Conservation (phyloP, 2,797 vertebrate species). For the Thamnophis elegans region DNA sequence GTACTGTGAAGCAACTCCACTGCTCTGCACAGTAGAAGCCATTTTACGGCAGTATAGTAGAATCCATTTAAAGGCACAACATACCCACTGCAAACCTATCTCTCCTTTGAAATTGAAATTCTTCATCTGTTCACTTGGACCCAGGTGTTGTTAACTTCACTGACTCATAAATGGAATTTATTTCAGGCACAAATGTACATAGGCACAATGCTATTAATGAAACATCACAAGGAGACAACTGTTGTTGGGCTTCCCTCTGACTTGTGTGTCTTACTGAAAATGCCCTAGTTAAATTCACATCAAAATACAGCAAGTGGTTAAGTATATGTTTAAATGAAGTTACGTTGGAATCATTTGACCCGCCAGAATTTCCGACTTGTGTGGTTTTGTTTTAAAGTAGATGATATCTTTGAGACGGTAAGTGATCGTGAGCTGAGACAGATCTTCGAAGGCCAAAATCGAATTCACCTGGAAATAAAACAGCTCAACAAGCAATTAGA, state of each 20-base stretch:
- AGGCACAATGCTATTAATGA: not conserved
- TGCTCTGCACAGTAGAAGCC: too few relatives aligned
- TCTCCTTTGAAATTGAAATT: too few relatives aligned
- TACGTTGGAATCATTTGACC: not conserved
- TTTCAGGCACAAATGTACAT: not conserved
- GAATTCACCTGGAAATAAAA: conserved; percentile 96
- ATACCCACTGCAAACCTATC: not conserved
- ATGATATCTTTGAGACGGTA: conserved; percentile 87
- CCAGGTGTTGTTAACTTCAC: not conserved
- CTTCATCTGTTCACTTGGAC: not conserved
- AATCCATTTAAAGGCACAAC: too few relatives aligned
- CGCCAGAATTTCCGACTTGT: conserved; percentile 3
- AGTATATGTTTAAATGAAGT: not conserved
- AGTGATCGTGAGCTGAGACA: conserved; percentile 92
- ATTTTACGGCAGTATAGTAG: too few relatives aligned
- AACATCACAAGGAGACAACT: not conserved
- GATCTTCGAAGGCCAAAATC: conserved; percentile 96
- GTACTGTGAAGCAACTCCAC: too few relatives aligned
- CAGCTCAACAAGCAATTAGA: conserved; percentile 90
- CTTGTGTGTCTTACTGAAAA: not conserved
- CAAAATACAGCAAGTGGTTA: not conserved
- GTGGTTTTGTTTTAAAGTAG: conserved; percentile 70
- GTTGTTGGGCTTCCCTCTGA: not conserved
- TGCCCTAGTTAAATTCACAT: not conserved
- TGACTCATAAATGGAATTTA: too few relatives aligned